Base-by-base conservation (phyloP, 2,888 invertebrate species). In the Diarsia mendica region DNA sequence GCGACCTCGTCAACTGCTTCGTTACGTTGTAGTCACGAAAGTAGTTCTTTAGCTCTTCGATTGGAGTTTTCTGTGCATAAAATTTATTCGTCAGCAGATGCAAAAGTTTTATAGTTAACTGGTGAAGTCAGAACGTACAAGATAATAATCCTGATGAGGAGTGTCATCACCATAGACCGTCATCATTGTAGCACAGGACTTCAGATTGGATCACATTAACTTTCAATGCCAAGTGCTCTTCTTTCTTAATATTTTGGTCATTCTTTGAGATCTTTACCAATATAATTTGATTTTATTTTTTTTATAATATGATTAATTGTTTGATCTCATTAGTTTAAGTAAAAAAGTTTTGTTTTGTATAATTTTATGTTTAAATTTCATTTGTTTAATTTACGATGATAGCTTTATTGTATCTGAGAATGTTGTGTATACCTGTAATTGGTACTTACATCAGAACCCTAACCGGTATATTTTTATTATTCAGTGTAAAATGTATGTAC, bases 11-110 rank as follows among this genome's bases (percentile, higher is more conserved):
- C 53, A 95, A 76, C 33, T 92, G 88, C 33, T 90, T 92, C 0
- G 92, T 94, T 2, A 94, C 66, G 64, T 92, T 94, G 85, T 94
- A 94, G 75, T 96, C 93, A 18, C 91, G 89, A 20, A 90, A 86
- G 74, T 95, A 94, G 23, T 91, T 83, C 61, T 89, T 92, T 15
- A 93, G 85, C 81, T 93, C 91, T 46, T 89, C 89, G 3, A 91
- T 69, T 3, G 92, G 91, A n/a, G 84, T 80, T 87, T 86, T 93
- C 95, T 95, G 86, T 67, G 61, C 20, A 65, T 11, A 15, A 61
- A 48, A 44, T 0, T 20, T 33, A 46, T 61, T 74, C 1, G 3
- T 8, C 15, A 72, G 15, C 20, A 49, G 20, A 23, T 33, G 13
- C 18, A 39, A 15, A 28, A 53, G 8, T 39, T 39, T 8, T 6